These are phyloP conservation scores for Beris morrisii DNA, from an alignment of 2,888 invertebrate species.

Conservation along the genomic window DNA sequence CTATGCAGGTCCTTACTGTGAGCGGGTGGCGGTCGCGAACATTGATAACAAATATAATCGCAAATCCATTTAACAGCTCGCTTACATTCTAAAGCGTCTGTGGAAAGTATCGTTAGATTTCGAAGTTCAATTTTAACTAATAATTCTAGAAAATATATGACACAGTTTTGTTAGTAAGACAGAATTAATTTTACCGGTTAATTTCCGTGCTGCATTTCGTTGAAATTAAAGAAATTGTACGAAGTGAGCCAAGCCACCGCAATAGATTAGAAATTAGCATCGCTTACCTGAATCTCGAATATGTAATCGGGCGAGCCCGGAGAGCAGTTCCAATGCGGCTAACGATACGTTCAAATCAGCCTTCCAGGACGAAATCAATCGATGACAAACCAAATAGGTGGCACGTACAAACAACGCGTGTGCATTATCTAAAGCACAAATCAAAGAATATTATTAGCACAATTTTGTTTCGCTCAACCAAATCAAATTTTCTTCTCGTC, in stretches of 20 bases:
- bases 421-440: slow-evolving; percentile 67
- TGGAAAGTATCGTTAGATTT: slow-evolving; percentile 57
- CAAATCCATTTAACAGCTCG: slow-evolving; percentile 96
- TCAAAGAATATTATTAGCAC: slow-evolving; percentile 1
- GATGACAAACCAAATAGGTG: slow-evolving; percentile 91
- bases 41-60: slow-evolving; percentile 95
- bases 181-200: slow-evolving; percentile 56
- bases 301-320: slow-evolving; percentile 87
- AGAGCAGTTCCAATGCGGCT: slow-evolving; percentile 88
- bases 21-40: slow-evolving; percentile 89
- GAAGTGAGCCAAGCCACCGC: background rate
- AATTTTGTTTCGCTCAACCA: slow-evolving; percentile 55
- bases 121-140: slow-evolving; percentile 56
- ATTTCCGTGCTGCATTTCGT: slow-evolving; percentile 58
- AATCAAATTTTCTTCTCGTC: background rate
- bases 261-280: background rate
- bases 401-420: slow-evolving; percentile 89
- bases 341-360: slow-evolving; percentile 91
- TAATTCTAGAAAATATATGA: slow-evolving; percentile 48
- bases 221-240: slow-evolving; percentile 4
- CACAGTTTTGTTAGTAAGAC: slow-evolving; percentile 47
- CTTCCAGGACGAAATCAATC: slow-evolving; percentile 95
- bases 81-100: slow-evolving; percentile 87
- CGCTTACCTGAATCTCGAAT: slow-evolving; percentile 82
- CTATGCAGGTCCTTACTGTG: slow-evolving; percentile 95